Conservation (phyloP, 1,140 invertebrate species). For the Luehdorfia chinensis region DNA sequence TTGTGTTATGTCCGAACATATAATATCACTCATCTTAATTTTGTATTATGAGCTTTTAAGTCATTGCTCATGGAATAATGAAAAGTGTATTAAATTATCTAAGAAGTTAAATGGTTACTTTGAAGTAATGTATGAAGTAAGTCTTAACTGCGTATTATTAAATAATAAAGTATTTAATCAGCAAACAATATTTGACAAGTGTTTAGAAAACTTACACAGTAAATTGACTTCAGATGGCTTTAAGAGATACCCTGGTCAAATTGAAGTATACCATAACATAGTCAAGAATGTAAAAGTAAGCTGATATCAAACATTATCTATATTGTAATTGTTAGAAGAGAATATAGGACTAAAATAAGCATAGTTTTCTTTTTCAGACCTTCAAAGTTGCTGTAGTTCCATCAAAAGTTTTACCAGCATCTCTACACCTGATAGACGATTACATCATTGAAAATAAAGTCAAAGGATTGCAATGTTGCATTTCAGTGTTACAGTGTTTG, state of each 20-base stretch:
- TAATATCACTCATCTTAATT: conserved; percentile 37
- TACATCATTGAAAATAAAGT: conserved; percentile 41
- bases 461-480: conserved; percentile 48
- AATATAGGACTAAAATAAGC: too few relatives aligned
- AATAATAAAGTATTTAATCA: conserved; percentile 32
- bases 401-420: conserved; percentile 37
- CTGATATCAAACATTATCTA: neutral
- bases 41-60: conserved; percentile 44
- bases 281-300: conserved; percentile 40
- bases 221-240: conserved; percentile 46
- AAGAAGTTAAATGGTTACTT: conserved; percentile 40
- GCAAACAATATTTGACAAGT: conserved; percentile 48
- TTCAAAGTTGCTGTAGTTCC: conserved; percentile 40
- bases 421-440: conserved; percentile 51
- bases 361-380: conserved; percentile 32
- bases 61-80: conserved; percentile 38
- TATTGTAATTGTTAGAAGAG: too few relatives aligned
- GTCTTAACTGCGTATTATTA: conserved; percentile 32
- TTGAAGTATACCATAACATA: conserved; percentile 48
- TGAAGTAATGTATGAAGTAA: conserved; percentile 31
- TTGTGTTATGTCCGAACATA: conserved; percentile 12
- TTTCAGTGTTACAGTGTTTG: conserved; percentile 38
- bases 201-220: conserved; percentile 39
- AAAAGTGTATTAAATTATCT: conserved; percentile 28
- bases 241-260: conserved; percentile 50